Conservation (phyloP, 2,113 vertebrate genomes). For the Formicarius rufipectus region DNA sequence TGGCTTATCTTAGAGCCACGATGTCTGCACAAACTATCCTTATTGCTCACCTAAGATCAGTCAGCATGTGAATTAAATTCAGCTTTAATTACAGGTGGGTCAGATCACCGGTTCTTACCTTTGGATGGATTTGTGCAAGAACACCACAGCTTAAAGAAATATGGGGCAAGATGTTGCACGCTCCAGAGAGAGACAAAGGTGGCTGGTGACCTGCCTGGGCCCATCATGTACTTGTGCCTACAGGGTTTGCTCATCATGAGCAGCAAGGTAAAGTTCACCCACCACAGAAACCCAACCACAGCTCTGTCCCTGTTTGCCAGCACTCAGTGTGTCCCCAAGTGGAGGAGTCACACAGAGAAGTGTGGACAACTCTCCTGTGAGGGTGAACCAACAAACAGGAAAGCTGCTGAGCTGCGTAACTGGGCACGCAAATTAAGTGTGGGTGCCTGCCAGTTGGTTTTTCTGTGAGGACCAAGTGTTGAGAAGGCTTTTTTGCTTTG, state of each 20-base stretch:
- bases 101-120: not conserved
- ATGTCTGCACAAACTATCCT: not conserved
- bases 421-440: not conserved
- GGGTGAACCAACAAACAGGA: not conserved
- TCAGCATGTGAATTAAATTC: not conserved
- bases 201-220: not conserved
- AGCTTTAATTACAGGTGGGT: not conserved
- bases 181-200: not conserved
- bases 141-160: not conserved
- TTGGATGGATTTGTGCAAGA: not conserved
- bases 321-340: fast-evolving
- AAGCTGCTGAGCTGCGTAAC: not conserved
- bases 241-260: not conserved
- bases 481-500: not conserved
- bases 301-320: not conserved
- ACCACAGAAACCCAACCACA: not conserved
- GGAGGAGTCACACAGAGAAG: fast-evolving
- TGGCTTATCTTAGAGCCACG: not conserved
- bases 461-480: not conserved
- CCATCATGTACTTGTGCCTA: not conserved
- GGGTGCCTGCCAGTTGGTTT: not conserved
- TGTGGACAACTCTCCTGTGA: not conserved
- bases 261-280: not conserved
- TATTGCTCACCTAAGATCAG: not conserved
- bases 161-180: fast-evolving